Evolutionary conservation across 2,888 invertebrate species (phyloP).

Genomic region (Oscheius onirici): DNA sequence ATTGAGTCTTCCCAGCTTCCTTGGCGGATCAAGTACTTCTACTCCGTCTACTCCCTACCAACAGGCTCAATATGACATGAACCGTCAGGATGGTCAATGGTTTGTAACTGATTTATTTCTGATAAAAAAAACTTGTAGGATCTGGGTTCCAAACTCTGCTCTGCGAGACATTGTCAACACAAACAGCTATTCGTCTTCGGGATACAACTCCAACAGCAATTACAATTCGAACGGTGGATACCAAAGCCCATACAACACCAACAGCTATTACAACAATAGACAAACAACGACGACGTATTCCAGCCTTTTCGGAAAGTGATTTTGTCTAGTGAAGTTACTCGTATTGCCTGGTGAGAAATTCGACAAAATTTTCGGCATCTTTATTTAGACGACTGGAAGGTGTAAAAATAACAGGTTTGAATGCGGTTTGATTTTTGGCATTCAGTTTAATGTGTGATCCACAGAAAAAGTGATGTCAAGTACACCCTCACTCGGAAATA

Average conservation of each 20-base stretch:
- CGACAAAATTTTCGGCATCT: too few species aligned
- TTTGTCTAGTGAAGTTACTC: too few species aligned
- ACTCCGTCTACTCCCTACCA: neutral
- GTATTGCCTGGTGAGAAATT: too few species aligned
- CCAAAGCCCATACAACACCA: neutral
- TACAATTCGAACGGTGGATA: neutral
- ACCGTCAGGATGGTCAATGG: slow-evolving; percentile 12
- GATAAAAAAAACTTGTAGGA: neutral
- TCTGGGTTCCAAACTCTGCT: slow-evolving; percentile 15
- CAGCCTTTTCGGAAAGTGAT: neutral
- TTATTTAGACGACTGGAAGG: too few species aligned
- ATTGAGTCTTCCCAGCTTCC: neutral
- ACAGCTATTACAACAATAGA: neutral
- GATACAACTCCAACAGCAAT: neutral
- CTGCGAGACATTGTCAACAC: neutral
- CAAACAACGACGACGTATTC: neutral
- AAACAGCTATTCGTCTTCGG: neutral
- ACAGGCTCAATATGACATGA: slow-evolving; percentile 4
- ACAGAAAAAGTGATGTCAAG: too few species aligned
- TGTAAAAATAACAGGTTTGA: too few species aligned
- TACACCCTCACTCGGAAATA: too few species aligned
- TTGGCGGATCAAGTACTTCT: neutral
- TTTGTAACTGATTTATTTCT: neutral
- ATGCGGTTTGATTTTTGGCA: too few species aligned
- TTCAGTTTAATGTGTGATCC: too few species aligned